Base-by-base conservation (phyloP, 1,140 invertebrate species). In the Hestina assimilis region DNA sequence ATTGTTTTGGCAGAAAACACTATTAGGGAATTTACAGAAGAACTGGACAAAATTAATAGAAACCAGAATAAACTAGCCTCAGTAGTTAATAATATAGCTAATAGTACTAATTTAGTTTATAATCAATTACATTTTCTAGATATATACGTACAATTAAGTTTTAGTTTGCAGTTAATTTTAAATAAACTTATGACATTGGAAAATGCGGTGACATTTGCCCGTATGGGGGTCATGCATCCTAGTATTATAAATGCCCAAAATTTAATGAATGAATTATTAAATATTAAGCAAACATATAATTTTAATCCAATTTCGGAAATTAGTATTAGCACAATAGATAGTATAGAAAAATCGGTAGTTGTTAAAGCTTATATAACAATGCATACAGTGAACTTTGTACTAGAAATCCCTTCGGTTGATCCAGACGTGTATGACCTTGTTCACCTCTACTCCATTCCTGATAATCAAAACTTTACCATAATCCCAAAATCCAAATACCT, bases 221-320 rank as follows among this genome's bases (percentile, higher is more conserved):
- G n/a, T n/a, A n/a, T n/a, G n/a, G n/a, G n/a, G n/a, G n/a, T n/a
- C n/a, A n/a, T 62, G 41, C 59, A 56, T 15, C 59, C 59, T 52
- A 62, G 52, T 52, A 52, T 56, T 24, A 47, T 53, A 50, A 42
- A 19, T 23, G 61, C 45, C 1, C 26, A 33, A 28, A 42, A 55
- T 33, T 55, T 55, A 55, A 26, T 55, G 3, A 17, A 35, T 26
- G 31, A 55, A 7, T 45, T 55, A 17, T 14, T 24, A 17, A 45
- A 35, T 12, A 7, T 55, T 21, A 45, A 45, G 33, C 23, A 19
- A 33, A 26, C 17, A 31, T 17, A 24, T 46, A 28, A 5, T 38
- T 55, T 35, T 15, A 24, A 45, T 41, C 12, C 8, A 42, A 23
- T 21, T 29, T n/a, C n/a, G 24, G 41, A 43, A 17, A 45, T 55